These are phyloP conservation scores for Pammene aurita DNA, from an alignment of 2,888 invertebrate species.

Conservation along the genomic window DNA sequence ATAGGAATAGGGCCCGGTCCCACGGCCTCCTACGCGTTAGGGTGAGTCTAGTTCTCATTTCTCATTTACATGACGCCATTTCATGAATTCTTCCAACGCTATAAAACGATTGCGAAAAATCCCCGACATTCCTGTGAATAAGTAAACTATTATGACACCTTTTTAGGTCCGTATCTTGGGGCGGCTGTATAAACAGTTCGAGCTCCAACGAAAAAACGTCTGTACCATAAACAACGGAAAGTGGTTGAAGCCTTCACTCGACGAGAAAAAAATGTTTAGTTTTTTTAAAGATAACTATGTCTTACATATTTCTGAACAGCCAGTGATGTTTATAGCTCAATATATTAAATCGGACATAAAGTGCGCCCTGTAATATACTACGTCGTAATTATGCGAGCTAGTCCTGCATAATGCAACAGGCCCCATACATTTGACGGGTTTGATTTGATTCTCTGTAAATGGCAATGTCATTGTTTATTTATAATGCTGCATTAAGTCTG, in stretches of 20 bases:
- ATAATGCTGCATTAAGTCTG: constrained; percentile 32
- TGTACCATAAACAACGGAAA: constrained; percentile 10
- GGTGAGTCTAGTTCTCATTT: constrained; percentile 40
- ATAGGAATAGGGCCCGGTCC: constrained; percentile 54
- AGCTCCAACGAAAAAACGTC: constrained; percentile 7
- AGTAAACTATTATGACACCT: constrained; percentile 36
- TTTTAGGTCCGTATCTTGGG: constrained; percentile 9
- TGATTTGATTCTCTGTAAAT: constrained; percentile 55
- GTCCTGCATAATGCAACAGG: constrained; percentile 64
- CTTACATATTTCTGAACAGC: constrained; percentile 10
- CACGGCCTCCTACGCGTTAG: constrained; percentile 66
- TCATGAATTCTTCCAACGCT: constrained; percentile 38
- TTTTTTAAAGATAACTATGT: background rate
- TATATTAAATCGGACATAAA: constrained; percentile 60
- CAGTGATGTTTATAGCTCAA: constrained; percentile 55
- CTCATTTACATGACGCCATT: constrained; percentile 40
- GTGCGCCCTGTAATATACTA: constrained; percentile 59
- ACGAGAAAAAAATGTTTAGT: constrained; percentile 12
- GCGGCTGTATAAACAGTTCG: constrained; percentile 19
- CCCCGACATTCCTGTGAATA: constrained; percentile 34
- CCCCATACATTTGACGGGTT: constrained; percentile 50
- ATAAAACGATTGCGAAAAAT: constrained; percentile 39
- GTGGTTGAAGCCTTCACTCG: background rate
- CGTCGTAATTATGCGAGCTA: constrained; percentile 67
- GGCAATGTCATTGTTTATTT: constrained; percentile 45